Evolutionary conservation across 2,113 vertebrate species (phyloP).

Genomic region (Salvelinus namaycush): DNA sequence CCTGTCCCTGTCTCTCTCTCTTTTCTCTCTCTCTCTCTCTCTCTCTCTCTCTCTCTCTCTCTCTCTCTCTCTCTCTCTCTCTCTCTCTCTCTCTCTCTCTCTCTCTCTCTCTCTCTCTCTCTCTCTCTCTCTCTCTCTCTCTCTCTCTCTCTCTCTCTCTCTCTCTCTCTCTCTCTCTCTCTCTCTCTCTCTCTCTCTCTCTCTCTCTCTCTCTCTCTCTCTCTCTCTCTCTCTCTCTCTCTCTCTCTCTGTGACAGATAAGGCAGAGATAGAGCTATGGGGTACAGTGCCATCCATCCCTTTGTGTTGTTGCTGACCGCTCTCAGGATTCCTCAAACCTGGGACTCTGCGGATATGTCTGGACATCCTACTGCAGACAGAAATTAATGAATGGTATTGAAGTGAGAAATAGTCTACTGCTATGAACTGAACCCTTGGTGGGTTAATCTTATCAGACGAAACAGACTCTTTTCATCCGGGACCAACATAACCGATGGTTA

Average conservation of each 20-base stretch:
- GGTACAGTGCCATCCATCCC: conserved; percentile 23
- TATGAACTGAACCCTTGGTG: no score
- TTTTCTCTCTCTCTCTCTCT: background rate
- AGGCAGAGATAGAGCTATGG: conserved; percentile 33
- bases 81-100: background rate
- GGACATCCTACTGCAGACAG: conserved; percentile 46
- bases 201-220: background rate
- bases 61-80: background rate
- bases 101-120: background rate
- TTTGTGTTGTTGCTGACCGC: conserved; percentile 47
- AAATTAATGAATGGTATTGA: conserved; percentile 32
- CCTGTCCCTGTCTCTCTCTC: no score
- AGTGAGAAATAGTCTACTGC: background rate
- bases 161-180: background rate
- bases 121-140: background rate
- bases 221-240: background rate
- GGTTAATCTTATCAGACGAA: no score
- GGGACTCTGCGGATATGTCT: conserved; percentile 41
- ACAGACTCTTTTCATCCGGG: no score
- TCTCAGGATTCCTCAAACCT: conserved; percentile 27
- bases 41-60: background rate
- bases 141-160: background rate
- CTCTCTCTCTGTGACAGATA: conserved; percentile 10
- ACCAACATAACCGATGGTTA: no score
- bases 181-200: background rate